Conservation (phyloP, 2,113 vertebrate genomes). For the Podiceps cristatus region DNA sequence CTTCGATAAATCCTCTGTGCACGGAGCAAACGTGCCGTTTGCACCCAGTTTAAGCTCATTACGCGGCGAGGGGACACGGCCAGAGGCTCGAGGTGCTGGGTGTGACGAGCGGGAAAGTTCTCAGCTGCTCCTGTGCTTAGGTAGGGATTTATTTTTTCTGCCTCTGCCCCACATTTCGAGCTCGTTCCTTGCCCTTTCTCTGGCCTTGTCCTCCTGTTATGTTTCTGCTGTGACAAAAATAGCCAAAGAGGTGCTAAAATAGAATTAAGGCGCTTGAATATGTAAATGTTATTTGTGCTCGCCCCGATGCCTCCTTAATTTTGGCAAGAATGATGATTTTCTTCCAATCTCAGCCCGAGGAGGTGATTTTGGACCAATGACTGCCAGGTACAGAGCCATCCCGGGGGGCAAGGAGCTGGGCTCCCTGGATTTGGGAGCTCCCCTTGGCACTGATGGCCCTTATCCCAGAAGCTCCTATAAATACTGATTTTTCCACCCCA, state of each 20-base stretch:
- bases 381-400: fast-evolving
- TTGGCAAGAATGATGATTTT: background rate
- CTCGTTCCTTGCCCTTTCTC: slow-evolving; percentile 21
- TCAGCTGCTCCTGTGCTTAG: fast-evolving
- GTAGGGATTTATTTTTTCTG: background rate
- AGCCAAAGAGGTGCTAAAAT: slow-evolving; percentile 41
- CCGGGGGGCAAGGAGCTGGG: background rate
- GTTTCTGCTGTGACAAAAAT: background rate
- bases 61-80: background rate
- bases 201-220: slow-evolving; percentile 28
- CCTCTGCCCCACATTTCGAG: background rate
- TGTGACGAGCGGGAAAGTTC: background rate
- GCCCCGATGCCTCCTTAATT: background rate
- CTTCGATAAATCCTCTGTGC: background rate
- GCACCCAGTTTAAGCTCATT: background rate
- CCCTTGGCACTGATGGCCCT: background rate
- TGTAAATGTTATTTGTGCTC: background rate
- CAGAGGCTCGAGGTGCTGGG: fast-evolving
- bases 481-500: background rate
- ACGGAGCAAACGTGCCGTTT: background rate
- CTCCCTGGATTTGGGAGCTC: background rate
- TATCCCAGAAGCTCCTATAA: background rate
- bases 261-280: slow-evolving; percentile 14
- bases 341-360: background rate
- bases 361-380: background rate